Evolutionary conservation across 2,888 invertebrate genomes (phyloP).

Genomic region (Xestoiulus laeticollis): DNA sequence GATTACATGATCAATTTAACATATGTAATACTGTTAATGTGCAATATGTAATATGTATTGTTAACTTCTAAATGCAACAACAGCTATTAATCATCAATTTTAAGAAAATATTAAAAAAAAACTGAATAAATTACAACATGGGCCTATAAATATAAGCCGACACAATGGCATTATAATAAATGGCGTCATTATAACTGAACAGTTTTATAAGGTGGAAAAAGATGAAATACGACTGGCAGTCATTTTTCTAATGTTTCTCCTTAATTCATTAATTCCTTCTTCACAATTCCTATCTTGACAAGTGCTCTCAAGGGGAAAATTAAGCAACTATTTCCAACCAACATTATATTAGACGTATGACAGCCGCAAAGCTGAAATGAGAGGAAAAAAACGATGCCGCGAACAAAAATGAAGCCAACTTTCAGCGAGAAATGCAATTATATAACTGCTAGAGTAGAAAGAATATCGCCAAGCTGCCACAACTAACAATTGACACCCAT

Average conservation of each 20-base stretch:
- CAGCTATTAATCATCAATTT: not conserved
- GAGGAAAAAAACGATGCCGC: not conserved
- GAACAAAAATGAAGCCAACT: constrained; percentile 41
- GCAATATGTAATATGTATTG: not conserved
- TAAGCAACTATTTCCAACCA: constrained; percentile 43
- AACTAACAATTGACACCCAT: constrained; percentile 43
- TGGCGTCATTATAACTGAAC: constrained; percentile 36
- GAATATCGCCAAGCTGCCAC: constrained; percentile 40
- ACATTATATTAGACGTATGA: constrained; percentile 39
- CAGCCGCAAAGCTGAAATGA: constrained; percentile 32
- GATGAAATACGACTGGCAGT: constrained; percentile 40
- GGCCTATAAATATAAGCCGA: not conserved
- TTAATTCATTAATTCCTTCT: constrained; percentile 43
- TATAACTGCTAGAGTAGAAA: constrained; percentile 24
- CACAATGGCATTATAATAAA: not conserved
- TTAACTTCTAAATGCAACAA: not conserved
- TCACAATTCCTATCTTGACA: constrained; percentile 40
- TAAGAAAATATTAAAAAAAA: not conserved
- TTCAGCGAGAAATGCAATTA: constrained; percentile 43
- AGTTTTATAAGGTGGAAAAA: constrained; percentile 42
- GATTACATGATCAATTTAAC: not conserved
- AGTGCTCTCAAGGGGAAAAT: constrained; percentile 39
- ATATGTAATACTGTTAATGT: too few relatives aligned
- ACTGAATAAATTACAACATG: not conserved
- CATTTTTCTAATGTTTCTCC: constrained; percentile 41